Evolutionary conservation across 2,888 invertebrate species (phyloP).

Genomic region (Oxyteleia sp.): DNA sequence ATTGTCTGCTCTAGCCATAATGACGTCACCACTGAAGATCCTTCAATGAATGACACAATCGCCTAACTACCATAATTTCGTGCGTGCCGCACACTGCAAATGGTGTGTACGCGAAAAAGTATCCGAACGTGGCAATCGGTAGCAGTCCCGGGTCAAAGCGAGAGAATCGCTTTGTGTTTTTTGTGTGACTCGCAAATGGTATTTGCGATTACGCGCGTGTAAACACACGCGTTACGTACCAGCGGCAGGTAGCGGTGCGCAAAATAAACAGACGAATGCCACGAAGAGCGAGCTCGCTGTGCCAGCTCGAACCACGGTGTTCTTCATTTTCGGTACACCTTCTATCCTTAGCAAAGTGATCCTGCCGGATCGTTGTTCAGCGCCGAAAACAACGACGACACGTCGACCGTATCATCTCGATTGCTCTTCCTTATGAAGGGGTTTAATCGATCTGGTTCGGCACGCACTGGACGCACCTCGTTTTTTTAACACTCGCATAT

Average conservation of each 20-base stretch:
- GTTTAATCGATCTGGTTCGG: slow-evolving; percentile 51
- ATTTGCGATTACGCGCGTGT: slow-evolving; percentile 50
- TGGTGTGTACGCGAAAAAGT: background rate
- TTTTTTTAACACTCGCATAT: slow-evolving; percentile 55
- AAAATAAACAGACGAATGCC: slow-evolving; percentile 57
- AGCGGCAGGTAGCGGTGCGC: slow-evolving; percentile 56
- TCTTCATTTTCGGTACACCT: slow-evolving; percentile 31
- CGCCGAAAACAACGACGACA: slow-evolving; percentile 10
- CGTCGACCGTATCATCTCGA: slow-evolving; percentile 55
- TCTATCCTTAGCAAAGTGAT: slow-evolving; percentile 1
- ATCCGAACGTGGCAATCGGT: background rate
- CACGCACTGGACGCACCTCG: slow-evolving; percentile 63
- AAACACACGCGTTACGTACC: slow-evolving; percentile 60
- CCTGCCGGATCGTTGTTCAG: slow-evolving; percentile 21
- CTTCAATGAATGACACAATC: slow-evolving; percentile 1
- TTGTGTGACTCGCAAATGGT: slow-evolving; percentile 12
- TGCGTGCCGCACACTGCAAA: background rate
- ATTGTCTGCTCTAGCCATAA: background rate
- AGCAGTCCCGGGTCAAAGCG: background rate
- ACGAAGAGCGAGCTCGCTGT: slow-evolving; percentile 47
- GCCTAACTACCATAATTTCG: background rate
- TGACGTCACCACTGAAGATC: background rate
- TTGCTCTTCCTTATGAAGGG: slow-evolving; percentile 11
- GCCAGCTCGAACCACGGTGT: slow-evolving; percentile 29
- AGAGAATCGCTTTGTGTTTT: background rate